A percentile compares a stretch with the other conserved stretches of the same genome.
Evolutionary conservation across 2,888 invertebrate genomes (phyloP).

Genomic region (Tigriopus californicus): DNA sequence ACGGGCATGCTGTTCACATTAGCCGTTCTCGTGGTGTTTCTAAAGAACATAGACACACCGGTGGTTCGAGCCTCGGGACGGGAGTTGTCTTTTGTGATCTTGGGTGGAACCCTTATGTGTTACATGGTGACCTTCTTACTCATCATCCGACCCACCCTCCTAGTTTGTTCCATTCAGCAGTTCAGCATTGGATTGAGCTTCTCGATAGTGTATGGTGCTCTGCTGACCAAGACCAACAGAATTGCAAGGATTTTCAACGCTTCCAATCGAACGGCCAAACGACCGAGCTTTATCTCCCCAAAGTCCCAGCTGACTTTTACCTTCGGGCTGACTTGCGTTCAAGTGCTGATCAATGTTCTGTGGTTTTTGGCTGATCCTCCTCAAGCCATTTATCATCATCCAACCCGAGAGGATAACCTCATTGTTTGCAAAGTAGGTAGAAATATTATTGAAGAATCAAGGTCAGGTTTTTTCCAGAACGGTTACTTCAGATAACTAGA

Average conservation of each 20-base stretch:
- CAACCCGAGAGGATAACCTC: constrained; percentile 75
- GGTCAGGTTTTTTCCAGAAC: too few species aligned
- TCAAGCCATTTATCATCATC: constrained; percentile 70
- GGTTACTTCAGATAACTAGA: too few species aligned
- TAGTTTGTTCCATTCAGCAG: constrained; percentile 77
- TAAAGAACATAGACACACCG: constrained; percentile 74
- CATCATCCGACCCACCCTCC: constrained; percentile 63
- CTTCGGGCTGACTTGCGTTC: constrained; percentile 61
- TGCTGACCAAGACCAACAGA: constrained; percentile 90
- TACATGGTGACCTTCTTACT: constrained; percentile 81
- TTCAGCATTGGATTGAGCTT: constrained; percentile 53
- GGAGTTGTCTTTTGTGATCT: constrained; percentile 71
- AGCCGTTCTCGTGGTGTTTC: constrained; percentile 27
- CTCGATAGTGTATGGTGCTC: constrained; percentile 86
- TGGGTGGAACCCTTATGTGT: constrained; percentile 73
- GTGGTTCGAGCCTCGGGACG: constrained; percentile 90
- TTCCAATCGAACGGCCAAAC: constrained; percentile 80
- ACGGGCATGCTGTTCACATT: constrained; percentile 25
- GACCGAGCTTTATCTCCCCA: constrained; percentile 82
- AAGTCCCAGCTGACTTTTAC: constrained; percentile 78
- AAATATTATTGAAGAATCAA: too few species aligned
- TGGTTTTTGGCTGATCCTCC: constrained; percentile 86
- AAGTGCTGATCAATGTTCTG: constrained; percentile 70
- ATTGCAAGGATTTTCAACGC: constrained; percentile 92
- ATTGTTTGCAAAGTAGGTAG: constrained; percentile 60